Evolutionary conservation across 2,888 invertebrate genomes (phyloP), one percentile per base, ranked within the genome.

Genomic region (Neoascia interrupta): DNA sequence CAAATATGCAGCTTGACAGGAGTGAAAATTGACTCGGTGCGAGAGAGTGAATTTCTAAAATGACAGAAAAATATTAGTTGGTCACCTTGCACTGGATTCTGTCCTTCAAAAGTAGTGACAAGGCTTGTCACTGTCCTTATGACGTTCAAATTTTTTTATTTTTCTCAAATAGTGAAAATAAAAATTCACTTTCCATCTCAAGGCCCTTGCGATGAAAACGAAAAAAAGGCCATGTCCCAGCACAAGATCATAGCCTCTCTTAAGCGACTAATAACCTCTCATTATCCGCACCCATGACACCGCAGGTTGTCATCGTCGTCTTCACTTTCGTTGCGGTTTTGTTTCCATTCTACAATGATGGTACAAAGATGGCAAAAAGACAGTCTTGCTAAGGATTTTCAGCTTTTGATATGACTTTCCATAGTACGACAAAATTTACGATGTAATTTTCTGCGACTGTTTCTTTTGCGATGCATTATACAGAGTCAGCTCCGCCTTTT

Each of bases 351-450:
- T 36, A 63, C 2, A 11, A 28, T 18, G 41, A 13, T 26, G 53
- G 39, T n/a, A n/a, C n/a, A n/a, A n/a, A n/a, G n/a, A n/a, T n/a
- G n/a, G n/a, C n/a, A n/a, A n/a, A n/a, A n/a, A n/a, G n/a, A n/a
- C n/a, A n/a, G n/a, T n/a, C 0, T 19, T 36, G 19, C 61, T 43
- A 75, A 75, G 61, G 63, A 75, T 75, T 51, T 26, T 61, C 23
- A 45, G n/a, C n/a, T n/a, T n/a, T 31, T 51, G 70, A 41, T 37
- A 51, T 28, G 51, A 70, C 75, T 75, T 75, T 75, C 70, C 75
- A 63, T 28, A 26, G 26, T 4, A 47, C 26, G 54, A 61, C 61
- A 61, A 43, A 56, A 70, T 75, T 69, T 75, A 75, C 70, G 75
- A 75, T 70, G 75, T 51, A 69, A 61, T 75, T 23, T 43, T 36